Evolutionary conservation across 2,888 invertebrate species (phyloP), one percentile per base, ranked within the genome.

Genomic region (Apamea monoglypha): DNA sequence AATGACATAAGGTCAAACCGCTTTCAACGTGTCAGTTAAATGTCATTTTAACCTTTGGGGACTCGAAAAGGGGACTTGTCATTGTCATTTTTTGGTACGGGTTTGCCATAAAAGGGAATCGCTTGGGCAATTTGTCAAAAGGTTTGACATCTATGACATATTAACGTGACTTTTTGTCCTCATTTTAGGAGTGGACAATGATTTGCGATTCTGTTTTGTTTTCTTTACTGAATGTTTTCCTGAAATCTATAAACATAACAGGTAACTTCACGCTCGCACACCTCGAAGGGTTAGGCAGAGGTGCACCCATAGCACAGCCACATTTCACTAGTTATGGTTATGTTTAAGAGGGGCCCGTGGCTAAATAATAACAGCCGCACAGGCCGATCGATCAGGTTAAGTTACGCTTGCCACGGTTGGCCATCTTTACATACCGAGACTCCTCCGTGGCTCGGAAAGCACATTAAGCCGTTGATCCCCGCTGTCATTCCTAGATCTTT

Each of bases 111-210:
- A 74, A 81, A 44, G 64, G 36, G 50, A 73, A 64, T 18, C 71
- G 53, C n/a, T 76, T 64, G 29, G 67, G 74, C 63, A 68, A 74
- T 84, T 81, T 84, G n/a, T 77, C 76, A 77, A 64, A 81, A 18
- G 59, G 64, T 64, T 71, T 81, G 81, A 81, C 81, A 77, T 47
- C 25, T 74, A 29, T 84, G 67, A 64, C 61, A 36, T 74, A 76
- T 59, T 63, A 67, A 29, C n/a, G 63, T 84, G 74, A 77, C 68
- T 61, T 71, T 61, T 61, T 63, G 69, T 70, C 47, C 25, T 63
- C n/a, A 21, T 70, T 80, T 56, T 53, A 63, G 16, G 16, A 68
- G 63, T 69, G 75, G 61, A 70, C 69, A 66, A 25, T 70, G 69
- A 73, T 76, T 73, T 83, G 70, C 66, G 36, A 8, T 47, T 47